These are phyloP conservation scores for roundworm (Caenorhabditis elegans) DNA, from an alignment of 1,140 invertebrate genomes.

Conservation along the genomic window WBcel235 BX284603.4:7729001-7729500, in stretches of 20 bases:
- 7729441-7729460: constrained; percentile 15
- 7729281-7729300: no score
- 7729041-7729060: no score
- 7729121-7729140: background rate
- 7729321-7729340: background rate
- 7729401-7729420: background rate
- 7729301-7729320: background rate
- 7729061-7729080: no score
- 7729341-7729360: no score
- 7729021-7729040: no score
- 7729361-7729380: background rate
- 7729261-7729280: background rate
- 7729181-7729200: background rate
- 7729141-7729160: background rate
- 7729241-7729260: background rate
- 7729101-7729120: background rate
- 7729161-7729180: background rate
- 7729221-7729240: background rate
- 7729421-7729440: background rate
- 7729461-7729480: background rate
- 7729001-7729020: no score
- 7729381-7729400: background rate
- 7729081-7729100: no score
- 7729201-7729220: background rate
- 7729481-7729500: background rate